phyloP scores from a whole-genome alignment of 2,113 vertebrate species.

The Tonatia bakeri region DNA sequence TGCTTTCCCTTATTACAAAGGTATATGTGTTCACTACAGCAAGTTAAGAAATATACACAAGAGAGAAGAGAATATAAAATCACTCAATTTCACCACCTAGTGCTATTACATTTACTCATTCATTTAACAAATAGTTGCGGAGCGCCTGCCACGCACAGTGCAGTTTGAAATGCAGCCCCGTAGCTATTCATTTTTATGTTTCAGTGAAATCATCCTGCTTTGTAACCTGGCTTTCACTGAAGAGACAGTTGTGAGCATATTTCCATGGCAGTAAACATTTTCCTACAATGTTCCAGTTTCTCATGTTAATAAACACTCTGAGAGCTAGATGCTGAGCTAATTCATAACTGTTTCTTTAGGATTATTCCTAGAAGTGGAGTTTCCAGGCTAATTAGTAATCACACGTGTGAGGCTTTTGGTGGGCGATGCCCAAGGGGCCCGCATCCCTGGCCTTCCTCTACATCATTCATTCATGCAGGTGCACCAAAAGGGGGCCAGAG shows the following conservation, averaged over 20 bases:
- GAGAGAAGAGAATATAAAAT: not conserved
- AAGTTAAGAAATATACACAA: not conserved
- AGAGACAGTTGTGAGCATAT: not conserved
- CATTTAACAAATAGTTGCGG: not conserved
- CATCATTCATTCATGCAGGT: not conserved
- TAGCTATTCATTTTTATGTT: not conserved
- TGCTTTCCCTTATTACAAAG: slow-evolving; percentile 6
- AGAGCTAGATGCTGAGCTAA: not conserved
- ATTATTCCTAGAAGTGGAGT: not conserved
- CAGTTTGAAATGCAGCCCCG: not conserved
- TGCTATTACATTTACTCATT: not conserved
- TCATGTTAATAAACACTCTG: not conserved
- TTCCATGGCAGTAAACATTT: not conserved
- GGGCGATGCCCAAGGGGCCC: not conserved
- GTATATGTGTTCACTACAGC: not conserved
- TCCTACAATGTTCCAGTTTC: not conserved
- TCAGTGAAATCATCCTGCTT: not conserved
- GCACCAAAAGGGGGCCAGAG: not conserved
- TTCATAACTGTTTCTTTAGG: not conserved
- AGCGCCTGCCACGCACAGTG: not conserved
- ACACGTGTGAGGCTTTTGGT: not conserved
- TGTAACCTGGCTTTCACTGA: not conserved
- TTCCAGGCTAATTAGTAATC: not conserved
- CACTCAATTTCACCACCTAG: not conserved
- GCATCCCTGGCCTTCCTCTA: not conserved